A percentile compares a stretch with the other conserved stretches of the same genome.
Evolutionary conservation across 2,113 vertebrate species (phyloP).

Genomic region (Fulmarus glacialis): DNA sequence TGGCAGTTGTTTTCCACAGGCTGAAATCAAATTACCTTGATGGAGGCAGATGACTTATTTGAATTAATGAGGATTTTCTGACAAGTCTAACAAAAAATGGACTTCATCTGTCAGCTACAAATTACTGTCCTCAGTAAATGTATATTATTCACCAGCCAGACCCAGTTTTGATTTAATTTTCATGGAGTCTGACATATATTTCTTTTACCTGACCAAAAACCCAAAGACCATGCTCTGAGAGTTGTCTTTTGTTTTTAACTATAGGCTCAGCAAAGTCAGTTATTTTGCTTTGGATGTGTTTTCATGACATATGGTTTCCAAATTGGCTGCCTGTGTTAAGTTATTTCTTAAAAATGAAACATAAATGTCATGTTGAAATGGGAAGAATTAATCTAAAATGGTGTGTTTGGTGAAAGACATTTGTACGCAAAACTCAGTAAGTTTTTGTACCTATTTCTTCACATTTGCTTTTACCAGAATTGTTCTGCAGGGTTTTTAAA

Average conservation of each 20-base stretch:
- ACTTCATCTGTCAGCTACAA: neutral
- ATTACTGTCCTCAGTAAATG: neutral
- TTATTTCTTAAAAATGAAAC: neutral
- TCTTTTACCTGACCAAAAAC: neutral
- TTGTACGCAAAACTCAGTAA: neutral
- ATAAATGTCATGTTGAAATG: rapidly evolving
- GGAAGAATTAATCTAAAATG: neutral
- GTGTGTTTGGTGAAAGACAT: neutral
- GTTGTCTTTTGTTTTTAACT: neutral
- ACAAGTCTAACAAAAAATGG: neutral
- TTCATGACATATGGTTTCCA: neutral
- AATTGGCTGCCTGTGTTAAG: neutral
- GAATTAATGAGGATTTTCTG: neutral
- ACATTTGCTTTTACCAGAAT: neutral
- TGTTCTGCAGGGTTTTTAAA: neutral
- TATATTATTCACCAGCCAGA: neutral
- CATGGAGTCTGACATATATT: neutral
- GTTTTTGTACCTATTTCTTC: neutral
- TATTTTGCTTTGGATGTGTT: neutral
- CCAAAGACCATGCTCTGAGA: too few relatives aligned
- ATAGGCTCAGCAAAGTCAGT: neutral
- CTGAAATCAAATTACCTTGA: neutral
- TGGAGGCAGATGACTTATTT: neutral
- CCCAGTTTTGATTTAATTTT: neutral
- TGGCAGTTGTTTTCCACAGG: neutral